Conservation (phyloP, 2,113 vertebrate species). For the Sylvia atricapilla region DNA sequence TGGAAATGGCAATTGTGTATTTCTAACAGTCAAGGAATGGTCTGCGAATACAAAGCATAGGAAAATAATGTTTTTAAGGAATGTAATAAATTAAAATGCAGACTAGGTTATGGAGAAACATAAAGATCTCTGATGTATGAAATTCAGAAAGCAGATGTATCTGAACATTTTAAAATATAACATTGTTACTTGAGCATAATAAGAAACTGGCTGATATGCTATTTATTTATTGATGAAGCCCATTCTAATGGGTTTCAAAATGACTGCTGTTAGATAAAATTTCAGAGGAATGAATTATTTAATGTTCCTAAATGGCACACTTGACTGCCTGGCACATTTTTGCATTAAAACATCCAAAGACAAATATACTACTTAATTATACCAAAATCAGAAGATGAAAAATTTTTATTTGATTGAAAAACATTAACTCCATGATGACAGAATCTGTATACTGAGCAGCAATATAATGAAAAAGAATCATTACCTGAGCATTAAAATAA, state of each 20-base stretch:
- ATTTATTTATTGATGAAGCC: constrained; percentile 28
- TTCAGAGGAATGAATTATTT: constrained; percentile 44
- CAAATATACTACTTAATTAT: neutral
- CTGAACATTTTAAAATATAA: neutral
- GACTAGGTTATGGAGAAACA: neutral
- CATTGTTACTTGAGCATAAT: neutral
- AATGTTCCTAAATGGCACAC: constrained; percentile 8
- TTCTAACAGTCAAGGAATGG: neutral
- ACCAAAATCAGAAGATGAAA: neutral
- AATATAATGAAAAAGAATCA: neutral
- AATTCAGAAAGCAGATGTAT: neutral
- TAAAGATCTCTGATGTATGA: neutral
- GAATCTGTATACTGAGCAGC: neutral
- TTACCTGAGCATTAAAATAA: neutral
- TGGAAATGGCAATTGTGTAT: neutral
- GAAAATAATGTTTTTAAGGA: neutral
- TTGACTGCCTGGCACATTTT: constrained; percentile 22
- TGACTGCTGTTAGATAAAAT: constrained; percentile 21
- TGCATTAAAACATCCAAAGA: constrained; percentile 6
- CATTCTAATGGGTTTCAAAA: constrained; percentile 24
- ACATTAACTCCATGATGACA: neutral
- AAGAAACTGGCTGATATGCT: neutral
- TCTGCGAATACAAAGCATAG: neutral
- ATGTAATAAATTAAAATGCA: neutral
- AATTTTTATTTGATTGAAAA: neutral